Conservation (phyloP, 2,888 invertebrate genomes). For the Tipula unca region DNA sequence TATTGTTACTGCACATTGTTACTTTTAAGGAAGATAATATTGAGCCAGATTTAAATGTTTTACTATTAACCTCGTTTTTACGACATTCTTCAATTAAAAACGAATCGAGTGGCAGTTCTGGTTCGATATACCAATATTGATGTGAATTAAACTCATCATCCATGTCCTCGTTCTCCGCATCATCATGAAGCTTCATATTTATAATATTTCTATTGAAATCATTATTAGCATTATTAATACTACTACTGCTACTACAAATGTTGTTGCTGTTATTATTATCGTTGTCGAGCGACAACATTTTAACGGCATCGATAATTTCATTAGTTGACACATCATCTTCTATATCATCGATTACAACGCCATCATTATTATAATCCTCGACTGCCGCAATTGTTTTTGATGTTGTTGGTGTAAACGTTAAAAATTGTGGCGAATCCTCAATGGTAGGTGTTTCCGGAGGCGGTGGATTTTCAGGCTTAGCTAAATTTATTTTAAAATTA, state of each 20-base stretch:
- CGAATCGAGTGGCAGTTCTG: constrained; percentile 44
- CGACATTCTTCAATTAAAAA: constrained; percentile 30
- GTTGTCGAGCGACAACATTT: not conserved
- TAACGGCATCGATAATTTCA: not conserved
- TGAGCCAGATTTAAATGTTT: constrained; percentile 1
- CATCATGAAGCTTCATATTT: constrained; percentile 25
- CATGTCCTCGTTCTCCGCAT: constrained; percentile 31
- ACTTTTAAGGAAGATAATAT: not conserved
- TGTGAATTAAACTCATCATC: constrained; percentile 46
- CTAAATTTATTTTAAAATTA: not conserved
- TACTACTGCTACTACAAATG: not conserved
- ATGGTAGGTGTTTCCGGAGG: constrained; percentile 22
- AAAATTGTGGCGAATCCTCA: constrained; percentile 22
- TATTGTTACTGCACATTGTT: not conserved
- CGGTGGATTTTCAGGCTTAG: not conserved
- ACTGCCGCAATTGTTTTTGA: not conserved
- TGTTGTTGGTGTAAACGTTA: not conserved
- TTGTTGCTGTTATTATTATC: not conserved
- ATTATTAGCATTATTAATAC: constrained; percentile 25
- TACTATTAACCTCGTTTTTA: not conserved
- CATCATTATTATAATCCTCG: not conserved
- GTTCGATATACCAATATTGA: constrained; percentile 49
- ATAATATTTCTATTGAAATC: constrained; percentile 30
- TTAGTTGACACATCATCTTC: not conserved
- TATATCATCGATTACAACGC: not conserved